These are phyloP conservation scores for Dunckerocampus dactyliophorus DNA, from an alignment of 2,113 vertebrate genomes.

Conservation along the genomic window DNA sequence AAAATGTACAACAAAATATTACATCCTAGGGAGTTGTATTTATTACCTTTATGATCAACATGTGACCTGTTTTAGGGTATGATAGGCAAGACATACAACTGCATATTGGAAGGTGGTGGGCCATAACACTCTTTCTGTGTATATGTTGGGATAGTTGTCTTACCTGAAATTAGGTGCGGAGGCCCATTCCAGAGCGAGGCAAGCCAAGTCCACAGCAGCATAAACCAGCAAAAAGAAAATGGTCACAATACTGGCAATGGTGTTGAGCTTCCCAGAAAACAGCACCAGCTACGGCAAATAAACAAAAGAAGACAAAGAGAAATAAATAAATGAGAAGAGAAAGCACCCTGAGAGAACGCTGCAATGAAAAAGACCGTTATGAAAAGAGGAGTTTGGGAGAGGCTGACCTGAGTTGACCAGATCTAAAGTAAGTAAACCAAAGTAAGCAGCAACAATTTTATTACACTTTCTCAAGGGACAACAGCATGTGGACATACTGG, in stretches of 20 bases:
- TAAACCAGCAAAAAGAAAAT: constrained; percentile 91
- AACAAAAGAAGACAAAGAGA: neutral
- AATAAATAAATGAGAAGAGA: neutral
- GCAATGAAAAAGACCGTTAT: neutral
- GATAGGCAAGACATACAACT: neutral
- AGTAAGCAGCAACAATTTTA: too few relatives aligned
- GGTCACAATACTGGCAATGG: constrained; percentile 85
- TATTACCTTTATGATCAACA: constrained; percentile 2
- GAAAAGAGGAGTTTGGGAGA: neutral
- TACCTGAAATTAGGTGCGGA: constrained; percentile 86
- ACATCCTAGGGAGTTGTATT: neutral
- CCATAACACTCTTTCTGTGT: neutral
- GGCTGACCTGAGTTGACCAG: too few relatives aligned
- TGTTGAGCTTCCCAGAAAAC: constrained; percentile 77
- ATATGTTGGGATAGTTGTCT: neutral
- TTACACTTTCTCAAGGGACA: too few relatives aligned
- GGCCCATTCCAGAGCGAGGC: constrained; percentile 87
- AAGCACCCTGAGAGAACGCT: neutral
- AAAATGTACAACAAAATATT: neutral
- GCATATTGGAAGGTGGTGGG: neutral
- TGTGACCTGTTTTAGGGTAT: neutral
- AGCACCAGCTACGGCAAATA: constrained; percentile 50
- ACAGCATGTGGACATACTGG: too few relatives aligned
- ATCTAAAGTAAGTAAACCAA: too few relatives aligned
- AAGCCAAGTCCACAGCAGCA: constrained; percentile 85